phyloP scores from a whole-genome alignment of 2,888 invertebrate genomes.

The Cataglyphis livida region DNA sequence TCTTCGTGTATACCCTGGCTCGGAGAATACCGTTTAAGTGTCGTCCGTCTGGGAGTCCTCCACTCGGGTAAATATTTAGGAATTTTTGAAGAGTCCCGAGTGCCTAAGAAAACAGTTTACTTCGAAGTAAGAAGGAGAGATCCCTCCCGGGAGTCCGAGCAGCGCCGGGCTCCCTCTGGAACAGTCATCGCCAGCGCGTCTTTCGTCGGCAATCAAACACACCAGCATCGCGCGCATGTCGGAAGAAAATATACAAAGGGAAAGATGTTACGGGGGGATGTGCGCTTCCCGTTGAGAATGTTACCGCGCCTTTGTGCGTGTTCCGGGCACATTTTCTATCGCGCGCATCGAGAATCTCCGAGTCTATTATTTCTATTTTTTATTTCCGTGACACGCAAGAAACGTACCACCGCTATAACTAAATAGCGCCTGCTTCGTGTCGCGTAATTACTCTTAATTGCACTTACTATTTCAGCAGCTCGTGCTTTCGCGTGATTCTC shows the following conservation, averaged over 20 bases:
- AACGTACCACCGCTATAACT: constrained; percentile 11
- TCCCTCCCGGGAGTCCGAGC: constrained; percentile 57
- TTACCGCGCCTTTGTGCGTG: constrained; percentile 63
- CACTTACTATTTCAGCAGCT: constrained; percentile 55
- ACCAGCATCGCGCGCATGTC: constrained; percentile 47
- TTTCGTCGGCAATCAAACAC: constrained; percentile 66
- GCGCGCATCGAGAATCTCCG: constrained; percentile 27
- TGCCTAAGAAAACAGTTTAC: constrained; percentile 84
- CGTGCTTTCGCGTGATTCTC: constrained; percentile 4
- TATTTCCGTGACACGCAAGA: constrained; percentile 45
- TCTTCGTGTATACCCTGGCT: constrained; percentile 70
- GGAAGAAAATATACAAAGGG: constrained; percentile 47
- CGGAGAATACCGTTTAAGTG: constrained; percentile 78
- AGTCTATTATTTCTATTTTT: constrained; percentile 41
- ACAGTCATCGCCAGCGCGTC: constrained; percentile 64
- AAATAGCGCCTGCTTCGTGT: constrained; percentile 15
- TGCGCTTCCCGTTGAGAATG: constrained; percentile 58
- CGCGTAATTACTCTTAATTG: constrained; percentile 34
- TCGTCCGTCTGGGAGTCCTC: constrained; percentile 76
- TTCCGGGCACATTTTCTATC: constrained; percentile 29
- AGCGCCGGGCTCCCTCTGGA: constrained; percentile 51
- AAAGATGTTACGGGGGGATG: constrained; percentile 13
- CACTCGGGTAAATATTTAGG: constrained; percentile 84
- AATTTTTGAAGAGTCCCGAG: constrained; percentile 83
- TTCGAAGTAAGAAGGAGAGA: constrained; percentile 60